Evolutionary conservation across 1,140 invertebrate genomes (phyloP), one percentile per base, ranked within the genome.

Genomic region (Tenebrio molitor): DNA sequence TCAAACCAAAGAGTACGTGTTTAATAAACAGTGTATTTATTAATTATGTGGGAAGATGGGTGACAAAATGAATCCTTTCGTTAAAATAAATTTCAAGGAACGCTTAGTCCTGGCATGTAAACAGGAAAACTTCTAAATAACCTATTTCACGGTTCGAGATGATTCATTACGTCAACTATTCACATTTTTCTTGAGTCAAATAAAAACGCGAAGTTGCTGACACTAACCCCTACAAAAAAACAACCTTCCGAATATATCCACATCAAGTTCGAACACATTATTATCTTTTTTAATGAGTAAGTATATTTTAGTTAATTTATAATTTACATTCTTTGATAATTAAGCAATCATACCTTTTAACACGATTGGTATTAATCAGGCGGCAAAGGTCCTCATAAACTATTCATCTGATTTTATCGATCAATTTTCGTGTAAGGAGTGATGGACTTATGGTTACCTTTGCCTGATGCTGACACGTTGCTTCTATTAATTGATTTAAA

Each of bases 21-120:
- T 53, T 53, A 58, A 58, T 58, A 58, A 58, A 58, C n/a, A 58
- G n/a, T 41, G 23, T 58, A 58, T 58, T 58, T 58, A 58, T 58
- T 58, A 39, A 58, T 58, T 58, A 4, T 12, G 6, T 53, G 46
- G 50, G 10, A 58, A 12, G 10, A 14, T 58, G 29, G 50, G n/a
- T n/a, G 21, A n/a, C 12, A 29, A 29, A 58, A 58, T 58, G 50
- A 29, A 15, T 58, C 23, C 50, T 58, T 58, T 58, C 36, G n/a
- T 39, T 7, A 12, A 12, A 39, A 39, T 39, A 39, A 39, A 39
- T 39, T 39, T 39, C 36, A 39, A 12, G 12, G 7, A 39, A 39
- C 36, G 12, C 8, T 39, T 39, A 39, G 7, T 39, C 36, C 50
- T 58, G 50, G 50, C 50, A 14, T 23, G 8, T 23, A 53, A 53